These are phyloP conservation scores for Steatornis caripensis DNA, from an alignment of 2,113 vertebrate species.

Conservation along the genomic window DNA sequence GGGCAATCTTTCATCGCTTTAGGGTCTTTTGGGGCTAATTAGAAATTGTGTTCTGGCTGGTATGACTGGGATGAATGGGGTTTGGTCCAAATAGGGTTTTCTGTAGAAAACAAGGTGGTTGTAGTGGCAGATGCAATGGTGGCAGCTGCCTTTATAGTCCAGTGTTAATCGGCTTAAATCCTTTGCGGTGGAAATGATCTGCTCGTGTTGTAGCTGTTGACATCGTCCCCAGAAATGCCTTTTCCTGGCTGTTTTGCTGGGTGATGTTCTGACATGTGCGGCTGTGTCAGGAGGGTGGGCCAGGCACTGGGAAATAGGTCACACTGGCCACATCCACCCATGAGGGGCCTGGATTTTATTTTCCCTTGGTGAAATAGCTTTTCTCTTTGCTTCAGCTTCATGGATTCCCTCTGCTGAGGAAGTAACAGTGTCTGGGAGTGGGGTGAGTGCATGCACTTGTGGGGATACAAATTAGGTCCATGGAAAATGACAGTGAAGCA, in stretches of 20 bases:
- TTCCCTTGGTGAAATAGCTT: neutral
- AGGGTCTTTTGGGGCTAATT: neutral
- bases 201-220: neutral
- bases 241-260: neutral
- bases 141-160: neutral
- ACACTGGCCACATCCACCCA: fast-evolving
- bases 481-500: neutral
- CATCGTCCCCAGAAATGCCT: neutral
- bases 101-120: neutral
- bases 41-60: neutral
- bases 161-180: neutral
- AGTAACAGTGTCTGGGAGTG: neutral
- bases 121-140: neutral
- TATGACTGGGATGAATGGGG: neutral
- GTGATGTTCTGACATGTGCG: neutral
- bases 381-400: neutral
- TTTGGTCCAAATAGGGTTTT: neutral
- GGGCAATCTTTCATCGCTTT: neutral
- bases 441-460: neutral
- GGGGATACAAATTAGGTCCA: neutral
- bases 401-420: neutral
- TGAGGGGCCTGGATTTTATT: neutral
- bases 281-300: neutral
- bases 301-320: fast-evolving
- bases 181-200: neutral